Conservation (phyloP, 2,113 vertebrate species). For the Scolopax mira region DNA sequence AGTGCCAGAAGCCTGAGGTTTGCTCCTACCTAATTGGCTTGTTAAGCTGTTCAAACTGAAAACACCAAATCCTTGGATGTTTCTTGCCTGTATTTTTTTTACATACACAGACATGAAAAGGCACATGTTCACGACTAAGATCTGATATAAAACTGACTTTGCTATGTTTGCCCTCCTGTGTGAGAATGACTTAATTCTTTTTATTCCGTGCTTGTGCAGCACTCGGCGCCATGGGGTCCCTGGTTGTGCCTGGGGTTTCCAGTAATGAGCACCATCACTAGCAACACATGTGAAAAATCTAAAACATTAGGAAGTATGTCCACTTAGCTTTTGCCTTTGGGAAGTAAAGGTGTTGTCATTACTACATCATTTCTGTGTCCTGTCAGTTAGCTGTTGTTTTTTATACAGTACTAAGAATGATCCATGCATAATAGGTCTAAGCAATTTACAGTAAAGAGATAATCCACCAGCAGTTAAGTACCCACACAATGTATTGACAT, state of each 20-base stretch:
- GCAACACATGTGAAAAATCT: not conserved
- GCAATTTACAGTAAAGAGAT: not conserved
- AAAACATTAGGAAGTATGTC: not conserved
- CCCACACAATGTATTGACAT: not conserved
- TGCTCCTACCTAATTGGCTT: constrained; percentile 6
- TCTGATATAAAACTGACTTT: not conserved
- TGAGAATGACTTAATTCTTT: not conserved
- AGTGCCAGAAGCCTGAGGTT: not conserved
- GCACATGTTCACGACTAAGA: not conserved
- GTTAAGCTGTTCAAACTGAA: constrained; percentile 1
- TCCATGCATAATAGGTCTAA: not conserved
- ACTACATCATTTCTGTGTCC: not conserved
- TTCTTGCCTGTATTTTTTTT: not conserved
- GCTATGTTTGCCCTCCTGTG: not conserved
- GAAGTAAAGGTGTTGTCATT: not conserved
- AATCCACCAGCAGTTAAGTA: not conserved
- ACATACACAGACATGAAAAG: not conserved
- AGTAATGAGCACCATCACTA: not conserved
- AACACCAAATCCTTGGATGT: not conserved
- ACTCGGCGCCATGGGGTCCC: accelerated
- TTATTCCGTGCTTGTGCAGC: not conserved
- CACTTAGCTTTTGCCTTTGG: not conserved
- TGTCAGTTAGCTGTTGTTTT: not conserved
- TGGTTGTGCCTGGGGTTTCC: not conserved
- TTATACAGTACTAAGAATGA: not conserved